phyloP scores from a whole-genome alignment of 2,113 vertebrate species.

The Pycnonotus jocosus region DNA sequence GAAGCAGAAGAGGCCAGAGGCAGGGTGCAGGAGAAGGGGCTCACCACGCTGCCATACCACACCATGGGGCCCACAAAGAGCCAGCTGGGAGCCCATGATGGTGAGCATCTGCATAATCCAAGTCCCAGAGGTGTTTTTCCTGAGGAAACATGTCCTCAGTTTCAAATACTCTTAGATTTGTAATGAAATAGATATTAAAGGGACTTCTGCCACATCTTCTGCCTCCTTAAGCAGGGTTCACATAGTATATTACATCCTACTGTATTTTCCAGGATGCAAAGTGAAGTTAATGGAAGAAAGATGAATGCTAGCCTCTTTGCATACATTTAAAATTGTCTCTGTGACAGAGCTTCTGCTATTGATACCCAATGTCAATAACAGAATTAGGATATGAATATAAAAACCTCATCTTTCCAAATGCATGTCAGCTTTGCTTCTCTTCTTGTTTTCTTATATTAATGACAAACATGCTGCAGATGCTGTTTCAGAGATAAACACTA shows the following conservation, averaged over 20 bases:
- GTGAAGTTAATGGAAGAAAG: background rate
- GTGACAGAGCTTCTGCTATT: background rate
- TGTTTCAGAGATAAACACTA: slow-evolving; percentile 24
- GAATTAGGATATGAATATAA: background rate
- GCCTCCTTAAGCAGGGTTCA: background rate
- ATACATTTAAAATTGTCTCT: background rate
- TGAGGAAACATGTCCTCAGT: background rate
- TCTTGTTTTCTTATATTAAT: slow-evolving; percentile 19
- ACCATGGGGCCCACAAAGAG: accelerated
- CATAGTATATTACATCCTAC: background rate
- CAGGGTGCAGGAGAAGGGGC: background rate
- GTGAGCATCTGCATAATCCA: background rate
- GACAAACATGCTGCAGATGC: slow-evolving; percentile 27
- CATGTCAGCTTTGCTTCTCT: slow-evolving; percentile 20
- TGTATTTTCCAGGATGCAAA: background rate
- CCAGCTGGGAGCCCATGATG: accelerated
- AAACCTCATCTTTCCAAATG: background rate
- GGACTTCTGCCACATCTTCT: background rate
- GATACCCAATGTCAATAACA: background rate
- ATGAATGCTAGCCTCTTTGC: background rate
- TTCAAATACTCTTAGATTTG: background rate
- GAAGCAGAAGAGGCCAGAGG: background rate
- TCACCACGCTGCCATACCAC: accelerated
- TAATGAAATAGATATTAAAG: background rate
- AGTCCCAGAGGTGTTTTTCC: background rate